Conservation (phyloP, 1,140 invertebrate genomes). For the Drosophila cardini region DNA sequence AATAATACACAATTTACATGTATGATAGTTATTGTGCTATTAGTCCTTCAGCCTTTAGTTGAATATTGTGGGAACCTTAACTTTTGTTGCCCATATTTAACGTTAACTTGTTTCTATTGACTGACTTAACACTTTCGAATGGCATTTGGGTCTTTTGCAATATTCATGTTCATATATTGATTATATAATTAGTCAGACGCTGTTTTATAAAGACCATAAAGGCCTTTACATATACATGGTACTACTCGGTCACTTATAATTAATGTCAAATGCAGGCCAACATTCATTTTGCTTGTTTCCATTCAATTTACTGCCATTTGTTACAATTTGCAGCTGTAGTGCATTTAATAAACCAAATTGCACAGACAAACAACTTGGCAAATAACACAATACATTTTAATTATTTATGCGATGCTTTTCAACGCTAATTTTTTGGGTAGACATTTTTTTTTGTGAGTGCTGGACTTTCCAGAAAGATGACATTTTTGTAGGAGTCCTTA, state of each 20-base stretch:
- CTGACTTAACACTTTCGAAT: conserved; percentile 9
- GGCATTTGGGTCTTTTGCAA: conserved; percentile 9
- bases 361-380: conserved; percentile 12
- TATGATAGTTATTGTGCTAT: conserved; percentile 1
- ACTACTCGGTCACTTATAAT: conserved; percentile 26
- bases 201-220: conserved; percentile 2
- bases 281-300: conserved; percentile 23
- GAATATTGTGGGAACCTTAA: conserved; percentile 58
- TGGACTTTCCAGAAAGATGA: no score
- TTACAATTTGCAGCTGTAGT: conserved; percentile 12
- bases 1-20: conserved; percentile 17
- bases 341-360: conserved; percentile 50
- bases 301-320: conserved; percentile 35
- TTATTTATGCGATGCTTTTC: conserved; percentile 65
- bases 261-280: conserved; percentile 55
- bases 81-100: conserved; percentile 52
- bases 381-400: conserved; percentile 38
- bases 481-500: no score
- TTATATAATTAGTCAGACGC: conserved; percentile 67
- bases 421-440: conserved; percentile 23
- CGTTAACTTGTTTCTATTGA: conserved; percentile 15
- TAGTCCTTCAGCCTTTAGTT: not conserved
- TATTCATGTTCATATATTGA: conserved; percentile 66
- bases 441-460: no score
- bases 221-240: conserved; percentile 37